Evolutionary conservation across 1,140 invertebrate genomes (phyloP).

Genomic region (Drosophila sp.): DNA sequence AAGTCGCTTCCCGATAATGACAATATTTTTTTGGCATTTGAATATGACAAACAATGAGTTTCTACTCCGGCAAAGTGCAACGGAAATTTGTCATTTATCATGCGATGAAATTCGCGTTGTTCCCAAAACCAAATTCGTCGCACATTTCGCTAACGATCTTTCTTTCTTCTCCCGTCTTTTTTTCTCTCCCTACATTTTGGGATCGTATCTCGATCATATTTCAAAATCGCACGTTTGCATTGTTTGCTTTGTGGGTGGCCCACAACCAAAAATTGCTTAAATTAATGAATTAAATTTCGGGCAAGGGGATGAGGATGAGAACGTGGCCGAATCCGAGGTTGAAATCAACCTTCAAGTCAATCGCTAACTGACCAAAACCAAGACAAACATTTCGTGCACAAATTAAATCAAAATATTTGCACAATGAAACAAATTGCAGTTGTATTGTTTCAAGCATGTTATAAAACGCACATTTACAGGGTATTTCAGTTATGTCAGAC

Average conservation of each 20-base stretch:
- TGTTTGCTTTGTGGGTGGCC: constrained; percentile 69
- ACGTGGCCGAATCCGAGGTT: constrained; percentile 2
- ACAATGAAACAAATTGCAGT: constrained; percentile 52
- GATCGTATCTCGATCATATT: constrained; percentile 61
- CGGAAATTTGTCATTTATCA: constrained; percentile 81
- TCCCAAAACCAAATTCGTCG: constrained; percentile 38
- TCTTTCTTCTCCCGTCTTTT: neutral
- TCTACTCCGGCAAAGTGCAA: constrained; percentile 57
- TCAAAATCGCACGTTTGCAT: constrained; percentile 77
- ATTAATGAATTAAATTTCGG: constrained; percentile 54
- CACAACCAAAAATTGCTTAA: constrained; percentile 58
- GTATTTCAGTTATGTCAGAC: neutral
- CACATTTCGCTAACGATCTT: constrained; percentile 13
- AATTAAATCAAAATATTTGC: constrained; percentile 72
- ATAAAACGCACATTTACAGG: neutral
- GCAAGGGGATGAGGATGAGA: neutral
- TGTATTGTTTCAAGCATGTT: constrained; percentile 27
- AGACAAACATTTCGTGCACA: constrained; percentile 61
- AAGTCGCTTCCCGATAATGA: constrained; percentile 57
- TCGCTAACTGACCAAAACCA: constrained; percentile 27
- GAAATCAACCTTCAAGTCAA: constrained; percentile 18
- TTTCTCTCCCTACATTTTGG: constrained; percentile 1
- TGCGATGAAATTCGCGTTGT: constrained; percentile 63
- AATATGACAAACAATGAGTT: constrained; percentile 79
- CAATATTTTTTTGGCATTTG: constrained; percentile 78